Percentiles rank a stretch among this genome's conserved stretches.
phyloP scores from a whole-genome alignment of 2,797 vertebrate genomes.

The Pampus argenteus region DNA sequence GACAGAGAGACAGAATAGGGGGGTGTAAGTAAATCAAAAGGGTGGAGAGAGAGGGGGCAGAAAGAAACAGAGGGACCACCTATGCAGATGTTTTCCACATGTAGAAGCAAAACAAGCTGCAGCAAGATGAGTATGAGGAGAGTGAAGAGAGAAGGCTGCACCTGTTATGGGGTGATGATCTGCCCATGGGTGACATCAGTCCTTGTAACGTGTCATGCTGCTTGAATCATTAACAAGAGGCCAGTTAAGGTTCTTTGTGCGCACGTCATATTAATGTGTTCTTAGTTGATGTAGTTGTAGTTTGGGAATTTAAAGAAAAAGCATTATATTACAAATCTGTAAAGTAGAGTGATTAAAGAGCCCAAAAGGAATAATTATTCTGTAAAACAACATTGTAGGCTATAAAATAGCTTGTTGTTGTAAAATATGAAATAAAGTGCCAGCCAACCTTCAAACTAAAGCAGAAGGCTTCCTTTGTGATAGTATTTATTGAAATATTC shows the following conservation, averaged over 20 bases:
- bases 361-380: neutral
- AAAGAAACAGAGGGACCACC: slow-evolving; percentile 72
- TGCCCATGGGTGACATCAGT: slow-evolving; percentile 63
- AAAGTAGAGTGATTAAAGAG: neutral
- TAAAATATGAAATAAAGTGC: neutral
- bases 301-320: slow-evolving; percentile 5
- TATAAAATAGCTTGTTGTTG: neutral
- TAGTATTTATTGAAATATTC: neutral
- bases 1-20: slow-evolving; percentile 40
- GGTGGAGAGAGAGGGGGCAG: slow-evolving; percentile 13
- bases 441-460: neutral
- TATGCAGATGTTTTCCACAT: slow-evolving; percentile 83
- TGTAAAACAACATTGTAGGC: neutral
- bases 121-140: slow-evolving; percentile 52
- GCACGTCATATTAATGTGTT: slow-evolving; percentile 7
- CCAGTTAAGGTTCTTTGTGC: slow-evolving; percentile 11
- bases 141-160: slow-evolving; percentile 59
- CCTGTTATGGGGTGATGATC: slow-evolving; percentile 74
- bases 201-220: slow-evolving; percentile 42
- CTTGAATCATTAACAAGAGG: slow-evolving; percentile 52
- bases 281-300: slow-evolving; percentile 5
- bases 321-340: neutral
- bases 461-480: neutral
- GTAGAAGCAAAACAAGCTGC: slow-evolving; percentile 72
- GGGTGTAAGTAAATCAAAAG: slow-evolving; percentile 56